Conservation (phyloP, 2,113 vertebrate genomes). For the Cyprinodon brontotheroides region DNA sequence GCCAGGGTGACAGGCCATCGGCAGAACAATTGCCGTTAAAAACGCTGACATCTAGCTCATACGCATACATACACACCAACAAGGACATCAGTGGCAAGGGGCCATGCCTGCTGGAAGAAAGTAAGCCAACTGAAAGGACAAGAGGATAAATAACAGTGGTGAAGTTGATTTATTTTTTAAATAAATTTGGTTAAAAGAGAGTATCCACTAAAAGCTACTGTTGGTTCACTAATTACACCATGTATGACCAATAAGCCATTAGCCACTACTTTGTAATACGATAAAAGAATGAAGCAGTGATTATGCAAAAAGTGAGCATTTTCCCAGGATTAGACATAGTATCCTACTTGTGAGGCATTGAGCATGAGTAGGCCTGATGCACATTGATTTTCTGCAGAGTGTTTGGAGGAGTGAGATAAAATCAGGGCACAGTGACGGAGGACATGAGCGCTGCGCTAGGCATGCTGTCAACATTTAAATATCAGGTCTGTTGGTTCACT, state of each 20-base stretch:
- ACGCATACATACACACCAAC: conserved; percentile 42
- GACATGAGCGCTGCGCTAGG: conserved; percentile 47
- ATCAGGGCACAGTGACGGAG: conserved; percentile 54
- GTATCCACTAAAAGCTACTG: conserved; percentile 3
- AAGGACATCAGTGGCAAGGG: conserved; percentile 66
- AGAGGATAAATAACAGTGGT: conserved; percentile 30
- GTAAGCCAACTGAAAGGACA: conserved; percentile 47
- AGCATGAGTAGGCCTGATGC: conserved; percentile 44
- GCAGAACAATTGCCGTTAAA: conserved; percentile 66
- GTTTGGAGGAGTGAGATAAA: conserved; percentile 66
- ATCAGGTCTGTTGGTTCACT: conserved; percentile 52
- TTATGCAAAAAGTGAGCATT: conserved; percentile 38
- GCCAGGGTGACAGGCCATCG: conserved; percentile 65
- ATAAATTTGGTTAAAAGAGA: conserved; percentile 11
- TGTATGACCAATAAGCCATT: conserved; percentile 13
- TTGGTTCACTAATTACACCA: conserved; percentile 2
- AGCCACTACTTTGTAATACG: conserved; percentile 24
- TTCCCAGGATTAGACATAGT: conserved; percentile 30
- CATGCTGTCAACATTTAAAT: conserved; percentile 71
- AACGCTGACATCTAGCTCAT: conserved; percentile 70
- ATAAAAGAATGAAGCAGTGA: conserved; percentile 33
- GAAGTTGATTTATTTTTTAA: conserved; percentile 37
- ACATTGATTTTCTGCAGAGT: conserved; percentile 47
- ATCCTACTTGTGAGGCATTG: conserved; percentile 30
- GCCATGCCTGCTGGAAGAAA: conserved; percentile 50